Evolutionary conservation across 2,888 invertebrate species (phyloP), one percentile per base, ranked within the genome.

Genomic region (Rambutsinella grinnellia): DNA sequence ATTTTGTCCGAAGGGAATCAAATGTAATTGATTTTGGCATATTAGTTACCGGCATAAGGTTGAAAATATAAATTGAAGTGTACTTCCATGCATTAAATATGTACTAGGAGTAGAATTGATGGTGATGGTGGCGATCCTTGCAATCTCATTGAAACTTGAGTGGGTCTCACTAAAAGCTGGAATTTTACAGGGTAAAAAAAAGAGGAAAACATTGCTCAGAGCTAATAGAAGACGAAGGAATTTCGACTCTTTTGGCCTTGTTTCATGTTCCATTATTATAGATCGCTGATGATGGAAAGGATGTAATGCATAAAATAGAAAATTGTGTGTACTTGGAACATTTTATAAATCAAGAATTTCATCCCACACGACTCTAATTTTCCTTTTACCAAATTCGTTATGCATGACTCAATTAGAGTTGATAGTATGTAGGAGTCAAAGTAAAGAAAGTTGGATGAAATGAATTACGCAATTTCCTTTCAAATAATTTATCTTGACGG

Each of bases 151-250:
- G n/a, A n/a, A n/a, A n/a, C n/a, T 60, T 23, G n/a, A 54, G 54
- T 54, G 54, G 26, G 57, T 28, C 3, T 23, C 36, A 13, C 36
- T 36, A 36, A 8, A 36, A 13, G 36, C 36, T 36, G 36, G 36
- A 36, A 36, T 5, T 36, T 36, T 13, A 13, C 36, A 36, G 13
- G 36, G 13, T 5, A 13, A 36, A 13, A 36, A 36, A 13, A 36
- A 36, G 13, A 36, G 36, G 51, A 19, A 19, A 51, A 62, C 27
- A 28, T 49, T 51, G 36, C 62, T 62, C 19, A 51, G 21, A n/a
- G 62, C 24, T 62, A 62, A 62, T 62, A 51, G 62, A 62, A 62
- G 51, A 62, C 28, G 62, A 62, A 62, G 62, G 62, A 62, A 62
- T 62, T 62, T 62, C 51, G 51, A 62, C 51, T 51, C 51, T 19